phyloP scores from a whole-genome alignment of 2,888 invertebrate genomes.

The Lutraria lutraria region DNA sequence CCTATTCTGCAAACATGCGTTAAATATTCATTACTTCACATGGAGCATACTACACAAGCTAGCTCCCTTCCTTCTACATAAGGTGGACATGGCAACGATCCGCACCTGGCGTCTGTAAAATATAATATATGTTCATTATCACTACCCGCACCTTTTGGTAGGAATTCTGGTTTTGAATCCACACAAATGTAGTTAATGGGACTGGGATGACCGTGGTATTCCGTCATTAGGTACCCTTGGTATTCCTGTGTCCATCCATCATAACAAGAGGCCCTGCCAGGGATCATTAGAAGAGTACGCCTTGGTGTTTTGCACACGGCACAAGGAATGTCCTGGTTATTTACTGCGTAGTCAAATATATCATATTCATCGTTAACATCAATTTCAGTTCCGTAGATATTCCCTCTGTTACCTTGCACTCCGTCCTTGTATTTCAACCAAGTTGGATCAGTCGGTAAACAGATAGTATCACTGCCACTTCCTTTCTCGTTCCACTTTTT shows the following conservation, averaged over 20 bases:
- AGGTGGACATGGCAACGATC: neutral
- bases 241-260: neutral
- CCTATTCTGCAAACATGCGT: neutral
- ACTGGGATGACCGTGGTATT: neutral
- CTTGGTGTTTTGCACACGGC: neutral
- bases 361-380: neutral
- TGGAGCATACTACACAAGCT: neutral
- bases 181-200: neutral
- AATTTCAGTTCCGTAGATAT: neutral
- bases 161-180: neutral
- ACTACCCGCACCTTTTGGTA: neutral
- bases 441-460: neutral
- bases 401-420: neutral
- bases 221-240: neutral
- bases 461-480: neutral
- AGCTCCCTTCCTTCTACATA: neutral
- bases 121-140: neutral
- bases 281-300: neutral
- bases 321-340: neutral
- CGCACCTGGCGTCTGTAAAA: neutral
- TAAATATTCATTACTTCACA: neutral
- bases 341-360: neutral
- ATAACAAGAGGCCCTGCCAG: neutral
- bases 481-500: neutral
- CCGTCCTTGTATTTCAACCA: neutral